A percentile compares a stretch with the other conserved stretches of the same genome.
These are phyloP conservation scores for Copidosoma aretas DNA, from an alignment of 2,888 invertebrate genomes.

Conservation along the genomic window DNA sequence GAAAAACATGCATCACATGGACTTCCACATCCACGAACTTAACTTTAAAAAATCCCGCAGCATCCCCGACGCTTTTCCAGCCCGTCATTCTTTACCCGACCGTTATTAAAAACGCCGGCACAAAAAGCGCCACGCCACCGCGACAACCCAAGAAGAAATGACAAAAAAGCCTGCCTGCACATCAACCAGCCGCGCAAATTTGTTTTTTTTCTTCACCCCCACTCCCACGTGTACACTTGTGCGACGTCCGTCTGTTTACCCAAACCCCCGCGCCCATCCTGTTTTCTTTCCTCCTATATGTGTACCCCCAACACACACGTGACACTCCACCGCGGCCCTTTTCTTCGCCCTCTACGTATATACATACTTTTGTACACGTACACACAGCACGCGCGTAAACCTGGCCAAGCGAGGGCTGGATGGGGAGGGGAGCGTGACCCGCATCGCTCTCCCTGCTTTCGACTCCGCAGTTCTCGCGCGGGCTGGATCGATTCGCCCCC, in stretches of 20 bases:
- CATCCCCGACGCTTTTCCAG: too few relatives aligned
- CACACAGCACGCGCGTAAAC: too few relatives aligned
- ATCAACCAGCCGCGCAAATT: too few relatives aligned
- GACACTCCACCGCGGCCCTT: neutral
- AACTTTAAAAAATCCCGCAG: too few relatives aligned
- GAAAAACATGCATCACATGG: too few relatives aligned
- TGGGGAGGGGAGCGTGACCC: conserved; percentile 4
- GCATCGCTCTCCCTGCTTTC: conserved; percentile 3
- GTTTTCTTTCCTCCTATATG: neutral
- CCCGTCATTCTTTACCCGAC: neutral
- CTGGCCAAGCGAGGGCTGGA: too few relatives aligned
- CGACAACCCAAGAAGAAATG: neutral
- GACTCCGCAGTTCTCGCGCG: neutral
- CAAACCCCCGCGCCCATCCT: neutral
- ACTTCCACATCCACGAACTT: too few relatives aligned
- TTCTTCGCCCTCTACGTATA: neutral
- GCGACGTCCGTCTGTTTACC: neutral
- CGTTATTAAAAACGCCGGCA: neutral
- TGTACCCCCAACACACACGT: neutral
- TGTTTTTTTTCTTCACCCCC: conserved; percentile 1
- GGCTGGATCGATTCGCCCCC: too few relatives aligned
- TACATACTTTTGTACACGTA: too few relatives aligned
- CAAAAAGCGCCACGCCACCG: neutral
- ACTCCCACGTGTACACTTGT: conserved; percentile 5
- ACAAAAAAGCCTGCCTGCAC: neutral